Percentiles rank a stretch among this genome's conserved stretches.
phyloP scores from a whole-genome alignment of 2,797 vertebrate genomes.

The Cyprinella venusta region DNA sequence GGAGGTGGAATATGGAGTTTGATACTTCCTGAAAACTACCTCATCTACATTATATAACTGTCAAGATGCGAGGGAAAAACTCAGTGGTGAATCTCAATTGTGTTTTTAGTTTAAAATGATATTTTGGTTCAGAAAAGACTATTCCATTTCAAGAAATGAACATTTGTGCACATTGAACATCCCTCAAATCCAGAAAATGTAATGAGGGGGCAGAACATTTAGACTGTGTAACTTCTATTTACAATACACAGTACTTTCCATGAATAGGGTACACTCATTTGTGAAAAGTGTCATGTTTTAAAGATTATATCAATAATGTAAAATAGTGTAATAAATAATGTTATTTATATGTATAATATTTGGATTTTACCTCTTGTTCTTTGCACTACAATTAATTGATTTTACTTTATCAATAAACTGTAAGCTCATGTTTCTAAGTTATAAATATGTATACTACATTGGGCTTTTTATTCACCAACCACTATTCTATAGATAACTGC shows the following conservation, averaged over 20 bases:
- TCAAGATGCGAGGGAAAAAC: background rate
- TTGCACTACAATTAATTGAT: constrained; percentile 32
- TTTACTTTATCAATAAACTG: constrained; percentile 14
- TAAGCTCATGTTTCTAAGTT: background rate
- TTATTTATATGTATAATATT: constrained; percentile 39
- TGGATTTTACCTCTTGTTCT: constrained; percentile 18
- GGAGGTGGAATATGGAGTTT: background rate
- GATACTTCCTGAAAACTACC: constrained; percentile 13
- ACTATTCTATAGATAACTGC: background rate
- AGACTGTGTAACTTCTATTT: constrained; percentile 13
- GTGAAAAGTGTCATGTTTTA: background rate
- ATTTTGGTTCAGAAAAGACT: background rate
- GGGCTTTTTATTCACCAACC: background rate
- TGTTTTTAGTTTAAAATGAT: background rate
- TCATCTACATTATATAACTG: constrained; percentile 1
- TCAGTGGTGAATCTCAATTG: background rate
- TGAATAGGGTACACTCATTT: background rate
- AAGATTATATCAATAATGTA: constrained; percentile 6
- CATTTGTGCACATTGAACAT: background rate
- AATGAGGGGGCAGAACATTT: background rate
- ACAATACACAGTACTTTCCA: background rate
- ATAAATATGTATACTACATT: background rate
- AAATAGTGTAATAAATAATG: constrained; percentile 18
- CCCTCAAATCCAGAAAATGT: background rate
- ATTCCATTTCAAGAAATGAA: background rate